Conservation (phyloP, 2,113 vertebrate species). For the Tachysurus vachellii region DNA sequence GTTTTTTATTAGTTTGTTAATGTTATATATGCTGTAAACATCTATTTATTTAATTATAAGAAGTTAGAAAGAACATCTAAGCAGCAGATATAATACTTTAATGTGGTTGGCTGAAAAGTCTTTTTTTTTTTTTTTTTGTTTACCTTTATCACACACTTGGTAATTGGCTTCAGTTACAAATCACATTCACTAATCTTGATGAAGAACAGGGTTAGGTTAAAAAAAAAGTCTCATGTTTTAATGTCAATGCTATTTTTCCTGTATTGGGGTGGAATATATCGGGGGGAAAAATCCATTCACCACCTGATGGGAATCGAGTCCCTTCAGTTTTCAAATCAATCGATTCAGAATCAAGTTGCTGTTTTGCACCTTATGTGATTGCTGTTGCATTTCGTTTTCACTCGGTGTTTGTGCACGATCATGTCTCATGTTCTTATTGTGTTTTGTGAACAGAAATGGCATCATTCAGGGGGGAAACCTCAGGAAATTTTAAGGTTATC, state of each 20-base stretch:
- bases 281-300: not conserved
- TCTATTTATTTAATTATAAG: slow-evolving; percentile 34
- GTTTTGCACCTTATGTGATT: not conserved
- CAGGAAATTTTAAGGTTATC: slow-evolving; percentile 37
- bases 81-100: not conserved
- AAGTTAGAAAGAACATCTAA: not conserved
- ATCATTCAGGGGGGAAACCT: not conserved
- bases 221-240: not conserved
- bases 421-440: slow-evolving; percentile 12
- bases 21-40: not conserved
- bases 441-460: slow-evolving; percentile 6
- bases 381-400: not conserved
- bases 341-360: not conserved
- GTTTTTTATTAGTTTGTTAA: not conserved
- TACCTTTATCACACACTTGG: not conserved
- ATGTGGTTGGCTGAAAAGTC: not conserved
- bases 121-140: not conserved
- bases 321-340: not conserved
- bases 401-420: slow-evolving; percentile 33
- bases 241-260: not conserved
- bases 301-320: not conserved
- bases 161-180: not conserved
- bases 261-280: too few relatives aligned
- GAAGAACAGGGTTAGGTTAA: not conserved
- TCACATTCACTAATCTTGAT: not conserved